Percentiles rank a stretch among this genome's conserved stretches.
Evolutionary conservation across 2,113 vertebrate species (phyloP).

Genomic region (Zootoca vivipara): DNA sequence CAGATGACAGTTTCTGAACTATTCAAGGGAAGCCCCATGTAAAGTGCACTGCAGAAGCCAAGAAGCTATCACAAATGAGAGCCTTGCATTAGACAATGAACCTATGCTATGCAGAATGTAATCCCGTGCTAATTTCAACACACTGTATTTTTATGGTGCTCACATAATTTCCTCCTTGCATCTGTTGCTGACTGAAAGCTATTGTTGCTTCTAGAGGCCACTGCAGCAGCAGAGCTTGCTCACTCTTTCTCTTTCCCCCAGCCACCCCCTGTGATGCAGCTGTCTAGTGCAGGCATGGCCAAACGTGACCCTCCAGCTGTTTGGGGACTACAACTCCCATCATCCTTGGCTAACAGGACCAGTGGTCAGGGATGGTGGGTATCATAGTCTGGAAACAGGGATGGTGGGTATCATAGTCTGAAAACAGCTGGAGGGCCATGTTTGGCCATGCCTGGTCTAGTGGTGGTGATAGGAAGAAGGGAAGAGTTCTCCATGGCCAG

Average conservation of each 20-base stretch:
- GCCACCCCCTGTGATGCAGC: background rate
- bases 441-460: too few species aligned
- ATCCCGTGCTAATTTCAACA: background rate
- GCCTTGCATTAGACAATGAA: background rate
- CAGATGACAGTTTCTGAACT: background rate
- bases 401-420: too few species aligned
- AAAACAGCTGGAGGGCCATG: too few species aligned
- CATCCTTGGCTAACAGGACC: too few species aligned
- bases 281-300: too few species aligned
- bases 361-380: too few species aligned
- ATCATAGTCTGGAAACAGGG: too few species aligned
- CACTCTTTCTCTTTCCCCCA: background rate
- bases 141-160: background rate
- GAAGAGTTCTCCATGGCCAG: background rate
- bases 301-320: too few species aligned
- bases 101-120: background rate
- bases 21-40: background rate
- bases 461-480: background rate
- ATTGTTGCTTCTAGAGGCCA: too few species aligned
- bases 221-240: background rate
- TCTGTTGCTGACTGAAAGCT: too few species aligned
- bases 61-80: background rate
- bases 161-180: background rate
- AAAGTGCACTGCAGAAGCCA: background rate
- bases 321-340: too few species aligned